phyloP scores from a whole-genome alignment of 1,140 invertebrate genomes.

The Papilio polytes region DNA sequence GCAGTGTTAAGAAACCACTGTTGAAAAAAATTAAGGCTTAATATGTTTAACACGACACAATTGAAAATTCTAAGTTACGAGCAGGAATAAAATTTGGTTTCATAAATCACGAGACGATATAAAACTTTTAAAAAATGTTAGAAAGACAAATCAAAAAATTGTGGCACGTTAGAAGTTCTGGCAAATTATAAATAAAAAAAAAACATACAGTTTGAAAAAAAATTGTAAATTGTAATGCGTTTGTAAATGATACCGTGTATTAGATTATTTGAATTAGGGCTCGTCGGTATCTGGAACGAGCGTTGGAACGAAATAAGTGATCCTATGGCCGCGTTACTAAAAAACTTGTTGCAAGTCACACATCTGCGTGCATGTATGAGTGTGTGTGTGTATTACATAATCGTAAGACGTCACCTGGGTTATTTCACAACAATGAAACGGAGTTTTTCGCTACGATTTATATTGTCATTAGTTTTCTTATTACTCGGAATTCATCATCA shows the following conservation, averaged over 20 bases:
- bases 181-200: neutral
- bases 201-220: neutral
- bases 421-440: constrained; percentile 12
- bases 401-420: neutral
- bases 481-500: constrained; percentile 6
- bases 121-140: too few relatives aligned
- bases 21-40: neutral
- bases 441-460: constrained; percentile 2
- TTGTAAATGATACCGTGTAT: neutral
- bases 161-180: too few relatives aligned
- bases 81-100: too few relatives aligned
- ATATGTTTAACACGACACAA: too few relatives aligned
- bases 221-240: too few relatives aligned
- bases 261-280: neutral
- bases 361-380: neutral
- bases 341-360: constrained; percentile 2
- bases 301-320: neutral
- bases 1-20: neutral
- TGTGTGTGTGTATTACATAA: neutral
- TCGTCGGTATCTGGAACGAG: neutral
- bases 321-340: neutral
- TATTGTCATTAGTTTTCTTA: constrained; percentile 9
- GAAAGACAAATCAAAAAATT: too few relatives aligned
- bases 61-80: too few relatives aligned
- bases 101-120: too few relatives aligned